Base-by-base conservation (phyloP, 2,113 vertebrate genomes). In the Symphodus melops region DNA sequence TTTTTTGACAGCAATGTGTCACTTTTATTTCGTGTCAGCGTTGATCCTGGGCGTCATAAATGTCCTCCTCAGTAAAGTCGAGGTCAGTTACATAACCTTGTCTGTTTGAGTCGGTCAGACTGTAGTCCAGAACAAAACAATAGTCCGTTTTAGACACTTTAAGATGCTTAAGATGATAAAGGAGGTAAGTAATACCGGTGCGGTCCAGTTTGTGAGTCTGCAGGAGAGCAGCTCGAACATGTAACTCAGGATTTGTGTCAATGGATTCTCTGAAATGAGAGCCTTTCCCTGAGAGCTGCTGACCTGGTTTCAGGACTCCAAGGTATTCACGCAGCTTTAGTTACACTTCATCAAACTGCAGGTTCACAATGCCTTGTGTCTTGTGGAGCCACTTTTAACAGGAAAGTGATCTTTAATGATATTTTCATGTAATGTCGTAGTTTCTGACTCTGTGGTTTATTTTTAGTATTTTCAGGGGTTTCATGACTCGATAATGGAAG, bases 181-280 rank as follows among this genome's bases (percentile, higher is more conserved):
- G n/a, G 8, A 17, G 33, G 21, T 51, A 25, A 25, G 9, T 20
- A 64, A 54, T 20, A 52, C 3, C 20, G 25, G 36, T 25, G 3
- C 17, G 55, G 51, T 42, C 5, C 19, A 49, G 36, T 42, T 53
- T 36, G 17, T 33, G 25, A 63, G 49, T n/a, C 33, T 39, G 37
- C 46, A 46, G 51, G 48, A 64, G 28, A 70, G 53, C 25, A 54
- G 52, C 52, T 37, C 19, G 41, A 42, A 20, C 36, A 3, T n/a
- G 41, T 42, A 57, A 62, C 51, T 42, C 14, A 19, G 46, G 41
- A 77, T 68, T 42, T 67, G 76, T 72, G 41, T 67, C 57, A 56
- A 2, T 72, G 51, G 49, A 51, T 28, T 68, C 44, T 66, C 63
- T 77, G 79, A 82, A 76, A 72, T 55, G 28, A 20, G 68, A 77